Evolutionary conservation across 2,888 invertebrate species (phyloP).

Genomic region (Papilio demoleus): DNA sequence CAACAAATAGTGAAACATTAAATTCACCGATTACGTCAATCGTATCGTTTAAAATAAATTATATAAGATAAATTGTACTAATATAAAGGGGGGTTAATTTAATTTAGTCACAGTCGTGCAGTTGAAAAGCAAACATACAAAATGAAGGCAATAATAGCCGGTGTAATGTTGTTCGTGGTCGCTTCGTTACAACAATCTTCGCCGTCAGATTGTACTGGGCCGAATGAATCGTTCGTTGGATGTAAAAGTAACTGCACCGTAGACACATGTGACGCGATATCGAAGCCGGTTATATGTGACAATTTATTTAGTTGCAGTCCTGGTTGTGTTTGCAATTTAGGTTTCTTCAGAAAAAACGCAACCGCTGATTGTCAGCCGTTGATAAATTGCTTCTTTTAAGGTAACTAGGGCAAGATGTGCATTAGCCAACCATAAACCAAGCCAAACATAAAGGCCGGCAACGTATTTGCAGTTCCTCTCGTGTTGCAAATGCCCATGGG

Average conservation of each 20-base stretch:
- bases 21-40: not conserved
- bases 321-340: constrained; percentile 21
- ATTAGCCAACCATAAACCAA: no score
- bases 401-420: not conserved
- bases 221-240: constrained; percentile 6
- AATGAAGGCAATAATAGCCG: constrained; percentile 21
- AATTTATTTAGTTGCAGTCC: not conserved
- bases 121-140: not conserved
- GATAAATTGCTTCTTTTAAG: constrained; percentile 1
- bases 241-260: constrained; percentile 22
- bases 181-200: not conserved
- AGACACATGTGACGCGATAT: constrained; percentile 17
- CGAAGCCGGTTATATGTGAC: not conserved
- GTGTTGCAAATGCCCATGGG: no score
- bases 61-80: not conserved
- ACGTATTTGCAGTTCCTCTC: no score
- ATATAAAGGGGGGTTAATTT: not conserved
- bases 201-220: not conserved
- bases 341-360: constrained; percentile 27
- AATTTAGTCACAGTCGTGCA: not conserved
- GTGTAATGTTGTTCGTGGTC: not conserved
- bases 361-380: constrained; percentile 1
- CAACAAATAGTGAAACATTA: not conserved
- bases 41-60: not conserved
- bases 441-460: no score